A percentile compares a stretch with the other conserved stretches of the same genome.
Evolutionary conservation across 2,113 vertebrate species (phyloP).

Genomic region (Lichenostomus cassidix): DNA sequence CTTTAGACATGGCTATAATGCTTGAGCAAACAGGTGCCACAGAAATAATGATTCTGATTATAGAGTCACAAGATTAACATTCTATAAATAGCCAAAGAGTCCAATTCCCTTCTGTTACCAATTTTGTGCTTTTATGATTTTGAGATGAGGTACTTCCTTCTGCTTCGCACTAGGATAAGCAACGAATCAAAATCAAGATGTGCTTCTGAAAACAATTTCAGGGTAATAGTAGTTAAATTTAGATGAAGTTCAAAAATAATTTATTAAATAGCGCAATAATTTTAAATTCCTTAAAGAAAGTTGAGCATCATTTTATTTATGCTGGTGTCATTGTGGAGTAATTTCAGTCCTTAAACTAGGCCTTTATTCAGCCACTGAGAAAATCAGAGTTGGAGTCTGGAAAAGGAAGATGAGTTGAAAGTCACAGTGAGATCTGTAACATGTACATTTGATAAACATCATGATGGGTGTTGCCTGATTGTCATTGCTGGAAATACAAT

Average conservation of each 20-base stretch:
- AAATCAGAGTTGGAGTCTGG: background rate
- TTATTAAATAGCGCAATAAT: background rate
- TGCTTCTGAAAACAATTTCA: background rate
- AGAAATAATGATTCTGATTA: conserved; percentile 43
- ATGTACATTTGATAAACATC: background rate
- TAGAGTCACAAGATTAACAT: conserved; percentile 15
- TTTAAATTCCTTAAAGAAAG: background rate
- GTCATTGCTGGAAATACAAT: background rate
- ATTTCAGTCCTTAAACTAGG: background rate
- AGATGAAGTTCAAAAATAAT: background rate
- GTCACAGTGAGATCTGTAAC: background rate
- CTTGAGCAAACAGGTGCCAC: conserved; percentile 13
- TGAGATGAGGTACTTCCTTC: conserved; percentile 9
- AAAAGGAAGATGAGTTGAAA: background rate
- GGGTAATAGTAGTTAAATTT: background rate
- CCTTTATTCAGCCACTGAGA: background rate
- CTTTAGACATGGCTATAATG: conserved; percentile 3
- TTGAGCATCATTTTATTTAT: background rate
- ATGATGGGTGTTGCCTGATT: conserved; percentile 9
- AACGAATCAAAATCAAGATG: background rate
- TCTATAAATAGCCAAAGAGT: background rate
- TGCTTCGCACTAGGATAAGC: background rate
- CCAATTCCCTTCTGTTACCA: background rate
- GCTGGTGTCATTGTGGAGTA: background rate
- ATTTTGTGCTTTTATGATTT: background rate